Base-by-base conservation (phyloP, 2,888 invertebrate genomes). In the Cephus rjabovi region DNA sequence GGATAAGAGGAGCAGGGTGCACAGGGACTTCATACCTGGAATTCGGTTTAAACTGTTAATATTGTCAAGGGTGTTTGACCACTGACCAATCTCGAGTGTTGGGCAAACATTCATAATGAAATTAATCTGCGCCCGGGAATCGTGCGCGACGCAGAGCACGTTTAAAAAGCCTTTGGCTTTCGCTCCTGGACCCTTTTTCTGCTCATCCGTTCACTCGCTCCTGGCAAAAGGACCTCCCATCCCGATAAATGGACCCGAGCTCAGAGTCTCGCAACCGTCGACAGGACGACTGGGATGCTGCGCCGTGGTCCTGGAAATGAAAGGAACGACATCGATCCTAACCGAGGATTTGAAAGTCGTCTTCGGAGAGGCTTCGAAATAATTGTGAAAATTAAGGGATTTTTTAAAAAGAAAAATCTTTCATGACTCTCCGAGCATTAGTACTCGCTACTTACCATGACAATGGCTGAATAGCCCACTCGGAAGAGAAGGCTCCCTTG, bases 91-190 rank as follows among this genome's bases (percentile, higher is more conserved):
- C 89, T 91, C 90, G 89, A 91, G 91, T 91, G 91, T 91, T 91
- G 88, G 88, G 87, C 90, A 89, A 91, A 91, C 91, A 91, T 89
- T 89, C 87, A 90, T 91, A 90, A 91, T 90, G 89, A 89, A 91
- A 91, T 91, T 91, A 91, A 91, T 91, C 90, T 91, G 85, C 70
- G 82, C 85, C 81, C 79, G 81, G 80, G 83, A 81, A 81, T 30
- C 31, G 71, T 9, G 23, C 71, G 9, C 82, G 83, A 81, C 83
- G 87, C 79, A 83, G 82, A 80, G 83, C 83, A 81, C 81, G 83
- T 82, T 84, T 83, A 84, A 88, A 88, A 88, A 88, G 85, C 84
- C 11, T 30, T 82, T 75, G 77, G 75, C 82, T 83, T 56, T 84
- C 12, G 83, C 77, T 82, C 79, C 79, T 81, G 77, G 79, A 79